Percentiles rank a stretch among this genome's conserved stretches.
Evolutionary conservation across 2,888 invertebrate genomes (phyloP).

Genomic region (Apotomis capreana): DNA sequence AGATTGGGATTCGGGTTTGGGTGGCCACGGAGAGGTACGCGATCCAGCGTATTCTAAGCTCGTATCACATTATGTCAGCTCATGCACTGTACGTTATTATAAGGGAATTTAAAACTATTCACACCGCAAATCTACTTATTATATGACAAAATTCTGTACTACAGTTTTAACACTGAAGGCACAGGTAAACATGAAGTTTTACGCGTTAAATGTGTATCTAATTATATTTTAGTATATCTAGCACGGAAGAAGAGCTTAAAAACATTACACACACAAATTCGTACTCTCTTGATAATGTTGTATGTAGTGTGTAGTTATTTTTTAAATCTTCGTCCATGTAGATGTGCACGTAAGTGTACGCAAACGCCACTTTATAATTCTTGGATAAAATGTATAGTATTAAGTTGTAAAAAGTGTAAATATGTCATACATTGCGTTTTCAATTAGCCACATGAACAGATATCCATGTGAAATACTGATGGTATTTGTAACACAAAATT

Average conservation of each 20-base stretch:
- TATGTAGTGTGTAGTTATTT: not conserved
- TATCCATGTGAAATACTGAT: not conserved
- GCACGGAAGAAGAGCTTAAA: not conserved
- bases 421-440: conserved; percentile 4
- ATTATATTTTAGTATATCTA: not conserved
- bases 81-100: too few relatives aligned
- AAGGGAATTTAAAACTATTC: too few relatives aligned
- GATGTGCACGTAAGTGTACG: too few relatives aligned
- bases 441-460: not conserved
- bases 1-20: too few relatives aligned
- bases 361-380: not conserved
- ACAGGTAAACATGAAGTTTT: too few relatives aligned
- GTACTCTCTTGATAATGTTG: not conserved
- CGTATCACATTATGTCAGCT: too few relatives aligned
- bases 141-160: not conserved
- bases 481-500: conserved; percentile 3
- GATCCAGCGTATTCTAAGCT: too few relatives aligned
- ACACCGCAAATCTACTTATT: not conserved
- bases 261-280: not conserved
- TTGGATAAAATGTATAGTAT: not conserved
- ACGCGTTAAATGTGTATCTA: not conserved
- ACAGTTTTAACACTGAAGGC: too few relatives aligned
- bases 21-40: too few relatives aligned
- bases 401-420: conserved; percentile 26
- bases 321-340: too few relatives aligned